Percentiles rank a stretch among this genome's conserved stretches.
Evolutionary conservation across 2,888 invertebrate species (phyloP).

Genomic region (Melinopterus prodromus): DNA sequence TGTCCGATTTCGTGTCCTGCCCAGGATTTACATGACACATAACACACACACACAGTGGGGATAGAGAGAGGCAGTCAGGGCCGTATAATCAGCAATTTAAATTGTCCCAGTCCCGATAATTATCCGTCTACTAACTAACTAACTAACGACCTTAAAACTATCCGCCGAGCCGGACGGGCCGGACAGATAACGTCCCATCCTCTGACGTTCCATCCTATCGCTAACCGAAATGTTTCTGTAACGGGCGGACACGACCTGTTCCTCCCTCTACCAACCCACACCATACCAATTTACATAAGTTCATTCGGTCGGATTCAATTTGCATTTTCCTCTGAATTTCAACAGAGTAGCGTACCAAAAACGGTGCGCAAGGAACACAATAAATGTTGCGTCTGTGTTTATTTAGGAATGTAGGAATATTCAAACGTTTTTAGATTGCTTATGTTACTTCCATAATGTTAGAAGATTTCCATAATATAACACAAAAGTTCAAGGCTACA

Average conservation of each 20-base stretch:
- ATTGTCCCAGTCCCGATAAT: slow-evolving; percentile 19
- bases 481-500: too few relatives aligned
- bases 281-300: not conserved
- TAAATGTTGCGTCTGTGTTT: not conserved
- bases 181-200: not conserved
- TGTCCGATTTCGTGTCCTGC: not conserved
- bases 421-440: not conserved
- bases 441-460: too few relatives aligned
- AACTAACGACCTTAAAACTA: slow-evolving; percentile 23
- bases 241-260: slow-evolving; percentile 4
- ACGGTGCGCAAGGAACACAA: not conserved
- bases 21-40: not conserved
- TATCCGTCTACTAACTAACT: slow-evolving; percentile 26
- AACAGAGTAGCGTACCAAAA: not conserved
- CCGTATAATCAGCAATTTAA: slow-evolving; percentile 27
- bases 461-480: too few relatives aligned
- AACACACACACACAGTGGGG: not conserved
- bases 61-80: not conserved
- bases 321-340: not conserved
- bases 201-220: slow-evolving; percentile 4
- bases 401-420: not conserved
- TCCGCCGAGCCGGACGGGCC: slow-evolving; percentile 7
- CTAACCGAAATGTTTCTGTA: slow-evolving; percentile 4
- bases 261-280: not conserved
- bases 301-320: not conserved